Evolutionary conservation across 2,888 invertebrate genomes (phyloP).

Genomic region (Sepiola atlantica): DNA sequence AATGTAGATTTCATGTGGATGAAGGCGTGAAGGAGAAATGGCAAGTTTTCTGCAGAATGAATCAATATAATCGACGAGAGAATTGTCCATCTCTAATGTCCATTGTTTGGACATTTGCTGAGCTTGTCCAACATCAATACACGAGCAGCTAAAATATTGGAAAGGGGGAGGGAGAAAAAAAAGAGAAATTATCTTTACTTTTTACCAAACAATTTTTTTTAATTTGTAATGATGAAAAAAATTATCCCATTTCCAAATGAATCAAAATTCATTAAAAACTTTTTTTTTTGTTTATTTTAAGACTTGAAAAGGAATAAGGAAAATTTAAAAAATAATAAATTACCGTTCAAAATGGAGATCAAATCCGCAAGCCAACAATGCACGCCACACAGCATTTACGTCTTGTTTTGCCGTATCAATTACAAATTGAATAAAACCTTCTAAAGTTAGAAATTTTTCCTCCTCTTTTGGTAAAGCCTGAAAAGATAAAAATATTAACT

Average conservation of each 20-base stretch:
- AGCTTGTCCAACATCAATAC: conserved; percentile 69
- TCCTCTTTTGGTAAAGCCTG: conserved; percentile 58
- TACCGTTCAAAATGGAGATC: conserved; percentile 73
- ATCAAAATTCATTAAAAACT: not conserved
- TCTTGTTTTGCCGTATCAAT: conserved; percentile 69
- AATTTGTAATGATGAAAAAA: not conserved
- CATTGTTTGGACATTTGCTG: conserved; percentile 70
- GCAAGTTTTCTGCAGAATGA: conserved; percentile 67
- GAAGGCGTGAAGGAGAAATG: conserved; percentile 68
- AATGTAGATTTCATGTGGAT: conserved; percentile 72
- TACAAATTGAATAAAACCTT: conserved; percentile 71
- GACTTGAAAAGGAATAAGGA: not conserved
- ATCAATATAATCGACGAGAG: conserved; percentile 69
- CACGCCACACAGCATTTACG: conserved; percentile 69
- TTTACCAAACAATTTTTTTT: not conserved
- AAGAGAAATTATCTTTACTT: no score
- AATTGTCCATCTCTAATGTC: conserved; percentile 70
- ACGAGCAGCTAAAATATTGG: conserved; percentile 63
- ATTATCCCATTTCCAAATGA: not conserved
- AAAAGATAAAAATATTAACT: not conserved
- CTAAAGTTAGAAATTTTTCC: conserved; percentile 68
- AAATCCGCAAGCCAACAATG: conserved; percentile 71
- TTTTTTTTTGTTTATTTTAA: not conserved
- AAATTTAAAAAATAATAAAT: not conserved
- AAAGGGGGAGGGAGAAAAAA: no score